Percentiles rank a stretch among this genome's conserved stretches.
Conservation (phyloP, 2,797 vertebrate species). For the Eulemur albifrons region DNA sequence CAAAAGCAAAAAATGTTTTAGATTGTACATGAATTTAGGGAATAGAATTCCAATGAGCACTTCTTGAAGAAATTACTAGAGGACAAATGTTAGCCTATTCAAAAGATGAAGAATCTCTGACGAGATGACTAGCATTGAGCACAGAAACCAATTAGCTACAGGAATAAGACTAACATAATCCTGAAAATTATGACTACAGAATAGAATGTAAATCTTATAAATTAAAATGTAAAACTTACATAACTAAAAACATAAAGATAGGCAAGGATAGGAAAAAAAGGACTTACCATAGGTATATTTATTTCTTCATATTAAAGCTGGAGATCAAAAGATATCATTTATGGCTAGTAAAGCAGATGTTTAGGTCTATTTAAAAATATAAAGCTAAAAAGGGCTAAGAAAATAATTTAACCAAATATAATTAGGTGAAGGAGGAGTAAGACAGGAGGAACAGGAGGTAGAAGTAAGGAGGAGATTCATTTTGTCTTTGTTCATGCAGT, state of each 20-base stretch:
- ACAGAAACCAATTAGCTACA: neutral
- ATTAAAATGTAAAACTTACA: neutral
- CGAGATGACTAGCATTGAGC: neutral
- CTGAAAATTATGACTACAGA: neutral
- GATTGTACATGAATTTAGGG: neutral
- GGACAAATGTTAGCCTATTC: neutral
- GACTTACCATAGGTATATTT: neutral
- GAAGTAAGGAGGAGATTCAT: neutral
- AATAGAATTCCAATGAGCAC: neutral
- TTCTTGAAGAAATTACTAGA: neutral
- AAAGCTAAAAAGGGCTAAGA: neutral
- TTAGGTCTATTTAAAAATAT: slow-evolving; percentile 2
- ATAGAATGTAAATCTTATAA: neutral
- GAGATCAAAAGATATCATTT: neutral
- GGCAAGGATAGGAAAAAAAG: neutral
- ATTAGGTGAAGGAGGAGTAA: neutral
- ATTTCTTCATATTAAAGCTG: neutral
- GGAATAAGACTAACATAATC: neutral
- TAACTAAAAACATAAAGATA: neutral
- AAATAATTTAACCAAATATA: slow-evolving; percentile 6
- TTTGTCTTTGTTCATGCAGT: neutral
- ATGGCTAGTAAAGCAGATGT: neutral
- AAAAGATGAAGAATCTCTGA: neutral
- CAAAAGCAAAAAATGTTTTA: neutral
- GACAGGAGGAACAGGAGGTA: neutral